Evolutionary conservation across 2,113 vertebrate species (phyloP).

Genomic region (Heloderma charlesbogerti): DNA sequence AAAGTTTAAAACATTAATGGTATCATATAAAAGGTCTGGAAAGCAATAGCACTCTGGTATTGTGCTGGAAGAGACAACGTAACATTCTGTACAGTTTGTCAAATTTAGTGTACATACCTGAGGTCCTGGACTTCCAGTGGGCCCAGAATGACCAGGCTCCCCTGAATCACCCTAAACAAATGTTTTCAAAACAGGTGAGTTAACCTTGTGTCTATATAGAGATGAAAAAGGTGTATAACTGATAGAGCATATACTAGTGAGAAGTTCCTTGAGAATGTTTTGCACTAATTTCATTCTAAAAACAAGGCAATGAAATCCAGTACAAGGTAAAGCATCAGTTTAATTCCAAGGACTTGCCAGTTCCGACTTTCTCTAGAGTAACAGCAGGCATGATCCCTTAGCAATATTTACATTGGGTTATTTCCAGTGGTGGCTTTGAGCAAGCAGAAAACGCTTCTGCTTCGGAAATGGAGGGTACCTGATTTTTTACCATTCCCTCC

Average conservation of each 20-base stretch:
- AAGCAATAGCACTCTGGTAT: not conserved
- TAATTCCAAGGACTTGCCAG: not conserved
- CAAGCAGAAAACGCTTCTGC: not conserved
- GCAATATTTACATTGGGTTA: not conserved
- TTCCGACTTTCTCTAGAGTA: not conserved
- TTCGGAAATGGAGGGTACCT: not conserved
- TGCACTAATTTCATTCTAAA: slow-evolving; percentile 84
- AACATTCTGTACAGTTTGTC: not conserved
- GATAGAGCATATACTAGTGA: not conserved
- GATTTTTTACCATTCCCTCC: not conserved
- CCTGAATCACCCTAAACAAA: slow-evolving; percentile 81
- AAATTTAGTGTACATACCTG: slow-evolving; percentile 75
- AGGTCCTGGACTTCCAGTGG: slow-evolving; percentile 84
- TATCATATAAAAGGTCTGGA: slow-evolving; percentile 7
- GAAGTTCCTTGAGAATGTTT: slow-evolving; percentile 70
- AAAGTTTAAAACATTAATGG: not conserved
- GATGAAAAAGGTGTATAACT: not conserved
- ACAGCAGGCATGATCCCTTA: not conserved
- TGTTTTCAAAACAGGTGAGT: slow-evolving; percentile 31
- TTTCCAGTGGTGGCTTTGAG: not conserved
- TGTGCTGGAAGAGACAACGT: not conserved
- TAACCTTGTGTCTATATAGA: not conserved
- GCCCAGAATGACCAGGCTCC: slow-evolving; percentile 82
- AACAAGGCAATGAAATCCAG: slow-evolving; percentile 44
- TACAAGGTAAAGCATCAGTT: not conserved